Percentiles rank a stretch among this genome's conserved stretches.
Evolutionary conservation across 2,797 vertebrate genomes (phyloP).

Genomic region (Cyprinella venusta): DNA sequence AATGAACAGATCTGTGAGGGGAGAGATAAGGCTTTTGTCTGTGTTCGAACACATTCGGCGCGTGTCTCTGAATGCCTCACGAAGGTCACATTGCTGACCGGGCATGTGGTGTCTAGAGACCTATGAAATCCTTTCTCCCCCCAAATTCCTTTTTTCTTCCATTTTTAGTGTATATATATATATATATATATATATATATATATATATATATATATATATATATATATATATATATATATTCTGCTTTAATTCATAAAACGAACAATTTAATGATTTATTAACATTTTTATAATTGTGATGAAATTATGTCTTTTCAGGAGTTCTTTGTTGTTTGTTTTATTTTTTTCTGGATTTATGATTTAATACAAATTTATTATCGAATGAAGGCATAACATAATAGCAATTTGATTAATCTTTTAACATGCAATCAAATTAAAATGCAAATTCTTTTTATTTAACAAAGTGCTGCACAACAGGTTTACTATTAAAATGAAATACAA

Average conservation of each 20-base stretch:
- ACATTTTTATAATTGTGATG: neutral
- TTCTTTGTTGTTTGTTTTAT: no score
- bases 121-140: neutral
- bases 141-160: no score
- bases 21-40: slow-evolving; percentile 67
- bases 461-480: neutral
- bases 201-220: no score
- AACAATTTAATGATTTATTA: neutral
- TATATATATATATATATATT: no score
- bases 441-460: neutral
- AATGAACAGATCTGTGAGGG: slow-evolving; percentile 62
- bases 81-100: slow-evolving; percentile 41
- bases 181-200: no score
- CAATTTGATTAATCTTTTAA: neutral
- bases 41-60: slow-evolving; percentile 52
- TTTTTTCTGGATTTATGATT: neutral
- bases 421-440: neutral
- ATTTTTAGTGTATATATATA: no score
- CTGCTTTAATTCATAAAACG: neutral
- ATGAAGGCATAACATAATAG: neutral
- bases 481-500: neutral
- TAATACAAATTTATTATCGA: neutral
- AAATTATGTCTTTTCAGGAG: neutral
- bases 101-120: neutral
- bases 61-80: neutral